Base-by-base conservation (phyloP, 2,113 vertebrate genomes). In the Clarias batrachus region DNA sequence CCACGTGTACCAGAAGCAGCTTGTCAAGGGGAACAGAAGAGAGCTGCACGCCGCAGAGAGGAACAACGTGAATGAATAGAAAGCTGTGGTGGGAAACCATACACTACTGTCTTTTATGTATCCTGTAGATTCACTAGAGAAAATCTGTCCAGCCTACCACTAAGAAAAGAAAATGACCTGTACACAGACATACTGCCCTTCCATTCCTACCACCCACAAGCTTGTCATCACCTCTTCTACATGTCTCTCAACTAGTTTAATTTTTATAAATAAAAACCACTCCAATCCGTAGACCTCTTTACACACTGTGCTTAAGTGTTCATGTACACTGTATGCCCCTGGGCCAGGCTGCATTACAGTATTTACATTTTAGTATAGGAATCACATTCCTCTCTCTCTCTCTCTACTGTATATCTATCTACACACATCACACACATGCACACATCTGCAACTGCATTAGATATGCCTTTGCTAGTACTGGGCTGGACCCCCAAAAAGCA, bases 41-140 rank as follows among this genome's bases (percentile, higher is more conserved):
- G 60, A 48, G 5, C 21, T 81, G 33, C 59, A 65, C 33, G 48
- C 11, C 63, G 60, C 12, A 62, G 37, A 48, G 21, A 65, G 23
- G 37, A 81, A 81, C 77, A 79, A 60, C 33, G 77, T 79, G 3
- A 8, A 60, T 60, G 56, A 9, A 37, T 81, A 60, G 37, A 65
- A 81, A 65, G 60, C 80, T 81, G 80, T 65, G 33, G n/a, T 81
- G 80, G 33, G 80, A 81, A 65, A 41, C 59, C 33, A 81, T 65
- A 37, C 33, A 65, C 12, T 41, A 81, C 37, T 81, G 12, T 63
- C 33, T 63, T 65, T 65, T 81, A 63, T 48, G 80, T 37, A 81
- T 65, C 21, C 60, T 41, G 23, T 65, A 48, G 80, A 48, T 59
- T 21, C 52, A 41, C 54, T 60, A 59, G 21, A 71, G 66, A 21